Percentiles rank a stretch among this genome's conserved stretches.
Evolutionary conservation across 2,113 vertebrate genomes (phyloP).

Genomic region (Varanus komodoensis): DNA sequence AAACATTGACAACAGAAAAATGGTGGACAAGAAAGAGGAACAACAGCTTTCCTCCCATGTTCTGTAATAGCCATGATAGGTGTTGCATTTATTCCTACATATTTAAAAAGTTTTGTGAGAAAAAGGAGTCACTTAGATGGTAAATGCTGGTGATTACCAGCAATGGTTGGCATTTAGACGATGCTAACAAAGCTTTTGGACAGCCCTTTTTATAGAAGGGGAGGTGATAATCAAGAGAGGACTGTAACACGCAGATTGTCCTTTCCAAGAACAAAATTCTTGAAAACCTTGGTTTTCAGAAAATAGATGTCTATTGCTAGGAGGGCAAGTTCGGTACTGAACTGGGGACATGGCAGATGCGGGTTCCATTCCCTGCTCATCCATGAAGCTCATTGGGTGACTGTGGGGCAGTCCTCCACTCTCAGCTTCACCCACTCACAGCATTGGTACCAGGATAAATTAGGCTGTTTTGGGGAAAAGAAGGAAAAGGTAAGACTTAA

Average conservation of each 20-base stretch:
- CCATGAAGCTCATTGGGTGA: too few relatives aligned
- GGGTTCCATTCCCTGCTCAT: too few relatives aligned
- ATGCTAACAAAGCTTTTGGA: too few relatives aligned
- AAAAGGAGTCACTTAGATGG: neutral
- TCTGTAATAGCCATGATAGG: neutral
- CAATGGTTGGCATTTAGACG: neutral
- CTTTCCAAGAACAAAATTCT: neutral
- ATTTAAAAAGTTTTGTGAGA: neutral
- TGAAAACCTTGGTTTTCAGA: neutral
- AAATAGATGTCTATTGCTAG: neutral
- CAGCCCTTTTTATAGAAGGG: neutral
- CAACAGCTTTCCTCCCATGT: neutral
- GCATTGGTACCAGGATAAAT: too few relatives aligned
- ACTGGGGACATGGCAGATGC: too few relatives aligned
- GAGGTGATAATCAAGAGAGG: neutral
- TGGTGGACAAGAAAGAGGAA: neutral
- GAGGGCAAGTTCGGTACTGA: too few relatives aligned
- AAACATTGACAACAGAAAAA: neutral
- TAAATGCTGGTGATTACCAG: neutral
- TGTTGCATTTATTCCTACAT: neutral
- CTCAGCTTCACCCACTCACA: too few relatives aligned
- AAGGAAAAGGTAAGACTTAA: too few relatives aligned
- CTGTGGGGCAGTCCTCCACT: too few relatives aligned
- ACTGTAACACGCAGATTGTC: neutral
- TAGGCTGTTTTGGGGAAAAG: too few relatives aligned